Evolutionary conservation across 2,888 invertebrate species (phyloP), one percentile per base, ranked within the genome.

Genomic region (Leucophenga maculata): DNA sequence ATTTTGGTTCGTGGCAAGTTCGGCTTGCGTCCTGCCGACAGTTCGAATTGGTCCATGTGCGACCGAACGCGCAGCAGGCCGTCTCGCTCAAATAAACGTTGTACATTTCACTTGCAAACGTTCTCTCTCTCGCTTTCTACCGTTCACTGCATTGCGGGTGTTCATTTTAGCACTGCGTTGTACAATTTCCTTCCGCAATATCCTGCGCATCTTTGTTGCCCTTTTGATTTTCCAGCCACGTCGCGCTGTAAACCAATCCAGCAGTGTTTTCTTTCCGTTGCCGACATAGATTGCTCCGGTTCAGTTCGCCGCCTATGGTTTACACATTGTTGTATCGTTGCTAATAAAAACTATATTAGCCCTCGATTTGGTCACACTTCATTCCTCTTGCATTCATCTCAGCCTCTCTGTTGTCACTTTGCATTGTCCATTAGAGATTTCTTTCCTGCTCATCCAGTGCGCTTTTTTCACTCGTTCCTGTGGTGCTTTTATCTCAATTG

Each of bases 401-500:
- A 20, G 46, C 46, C 46, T 64, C 26, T 22, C 54, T 68, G 70
- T 64, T 31, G 8, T 31, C 57, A n/a, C 31, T 31, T 57, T 31
- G 9, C 14, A 57, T 4, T 11, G 39, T 39, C 39, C 39, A 39
- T 11, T 39, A 39, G 39, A 39, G 39, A 39, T 39, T 39, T 39
- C 6, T 39, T 39, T 6, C 6, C 8, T 39, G 39, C 11, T 39
- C 39, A 6, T 39, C 39, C 11, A 39, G 32, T 62, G 62, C 11
- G 1, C 6, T 60, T 20, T 32, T 18, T 60, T 3, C 14, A 32
- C 13, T n/a, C 72, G 72, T 80, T 75, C 80, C 77, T 78, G 83
- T 76, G 71, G 79, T 59, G 80, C 78, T 78, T 80, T 78, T 80
- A 67, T n/a, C 60, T 65, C 64, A 60, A 64, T 72, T 69, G 60